Evolutionary conservation across 2,888 invertebrate species (phyloP), one percentile per base, ranked within the genome.

Genomic region (Adelognathus sp.): DNA sequence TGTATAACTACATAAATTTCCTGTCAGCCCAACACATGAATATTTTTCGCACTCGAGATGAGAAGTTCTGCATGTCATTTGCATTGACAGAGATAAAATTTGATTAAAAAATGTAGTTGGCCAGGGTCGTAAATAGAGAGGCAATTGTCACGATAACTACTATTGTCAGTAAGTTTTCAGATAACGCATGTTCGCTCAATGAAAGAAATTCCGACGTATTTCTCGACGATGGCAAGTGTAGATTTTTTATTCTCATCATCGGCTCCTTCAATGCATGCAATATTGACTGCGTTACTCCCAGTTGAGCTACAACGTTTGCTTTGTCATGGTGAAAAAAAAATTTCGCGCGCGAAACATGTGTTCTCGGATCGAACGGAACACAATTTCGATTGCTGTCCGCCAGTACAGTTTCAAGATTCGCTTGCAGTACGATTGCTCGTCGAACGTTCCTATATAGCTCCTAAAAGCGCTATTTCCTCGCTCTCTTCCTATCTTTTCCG

Each of bases 1-100:
- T n/a, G n/a, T n/a, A n/a, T n/a, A n/a, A n/a, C n/a, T n/a, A n/a
- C n/a, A n/a, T n/a, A n/a, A n/a, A n/a, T n/a, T n/a, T n/a, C n/a
- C n/a, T n/a, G n/a, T n/a, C n/a, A n/a, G n/a, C 56, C 41, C 14
- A 58, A 44, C 58, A 58, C 33, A 24, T 44, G 44, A 58, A 69
- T 58, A 69, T 39, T 56, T 54, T 29, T 39, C 41, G 31, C 31
- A 29, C 11, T 9, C 18, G 18, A 18, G 46, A 50, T 29, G 4
- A 16, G 46, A 63, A 63, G 11, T 33, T 63, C 33, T 14, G 16
- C 63, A n/a, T 16, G 31, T 63, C 14, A 41, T 18, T 24, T 39
- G n/a, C 24, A 7, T 63, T 31, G 9, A 16, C 44, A n/a, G n/a
- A n/a, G 41, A 63, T 44, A 18, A 33, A 21, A 50, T 64, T 64